A percentile compares a stretch with the other conserved stretches of the same genome.
Evolutionary conservation across 2,888 invertebrate species (phyloP).

Genomic region (Argyresthia albistria): DNA sequence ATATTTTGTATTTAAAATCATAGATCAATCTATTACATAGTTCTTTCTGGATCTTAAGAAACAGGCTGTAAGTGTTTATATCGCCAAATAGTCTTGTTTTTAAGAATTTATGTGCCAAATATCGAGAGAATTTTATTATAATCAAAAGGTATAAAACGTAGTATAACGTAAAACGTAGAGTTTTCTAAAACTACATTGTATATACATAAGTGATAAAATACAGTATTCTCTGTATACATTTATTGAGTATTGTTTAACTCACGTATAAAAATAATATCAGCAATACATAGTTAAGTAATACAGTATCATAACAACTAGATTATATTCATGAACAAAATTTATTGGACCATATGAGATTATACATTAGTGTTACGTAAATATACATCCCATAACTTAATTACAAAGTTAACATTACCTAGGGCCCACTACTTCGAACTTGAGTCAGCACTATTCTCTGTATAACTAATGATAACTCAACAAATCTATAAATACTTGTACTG

Average conservation of each 20-base stretch:
- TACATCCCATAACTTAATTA: too few relatives aligned
- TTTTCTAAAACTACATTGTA: not conserved
- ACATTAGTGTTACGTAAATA: too few relatives aligned
- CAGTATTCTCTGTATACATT: conserved; percentile 30
- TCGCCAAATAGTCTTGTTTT: too few relatives aligned
- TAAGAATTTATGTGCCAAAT: conserved; percentile 36
- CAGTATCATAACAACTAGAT: conserved; percentile 9
- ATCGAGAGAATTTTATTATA: conserved; percentile 47
- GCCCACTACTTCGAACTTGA: not conserved
- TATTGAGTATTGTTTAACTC: not conserved
- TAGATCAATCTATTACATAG: too few relatives aligned
- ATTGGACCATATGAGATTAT: conserved; percentile 25
- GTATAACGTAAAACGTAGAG: not conserved
- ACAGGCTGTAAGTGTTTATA: too few relatives aligned
- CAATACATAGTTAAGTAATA: conserved; percentile 24
- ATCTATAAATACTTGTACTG: too few relatives aligned
- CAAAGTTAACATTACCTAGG: not conserved
- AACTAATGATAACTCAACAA: too few relatives aligned
- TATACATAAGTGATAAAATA: conserved; percentile 23
- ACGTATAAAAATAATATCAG: conserved; percentile 20
- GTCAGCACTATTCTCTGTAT: not conserved
- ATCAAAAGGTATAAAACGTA: not conserved
- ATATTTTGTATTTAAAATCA: too few relatives aligned
- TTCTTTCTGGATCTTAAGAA: too few relatives aligned
- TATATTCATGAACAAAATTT: conserved; percentile 2